phyloP scores from a whole-genome alignment of 1,140 invertebrate genomes.

The Melanaphis sacchari region DNA sequence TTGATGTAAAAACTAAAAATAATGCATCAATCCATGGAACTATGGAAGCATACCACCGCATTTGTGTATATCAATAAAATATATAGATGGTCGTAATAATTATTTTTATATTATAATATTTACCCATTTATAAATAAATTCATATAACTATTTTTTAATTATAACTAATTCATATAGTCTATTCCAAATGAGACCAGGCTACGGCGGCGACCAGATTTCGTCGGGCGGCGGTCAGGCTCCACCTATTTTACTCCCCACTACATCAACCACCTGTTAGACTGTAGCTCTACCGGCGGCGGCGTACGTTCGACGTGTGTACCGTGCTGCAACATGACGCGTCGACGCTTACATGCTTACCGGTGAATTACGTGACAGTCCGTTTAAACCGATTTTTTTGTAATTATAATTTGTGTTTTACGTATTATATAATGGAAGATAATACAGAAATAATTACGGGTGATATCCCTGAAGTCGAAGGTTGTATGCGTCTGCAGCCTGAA shows the following conservation, averaged over 20 bases:
- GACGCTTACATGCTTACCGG: not conserved
- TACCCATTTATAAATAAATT: too few species aligned
- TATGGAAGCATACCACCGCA: too few species aligned
- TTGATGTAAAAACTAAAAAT: too few species aligned
- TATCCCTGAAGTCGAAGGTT: not conserved
- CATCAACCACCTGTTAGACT: not conserved
- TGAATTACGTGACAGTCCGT: not conserved
- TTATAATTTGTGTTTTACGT: not conserved
- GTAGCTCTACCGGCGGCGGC: too few species aligned
- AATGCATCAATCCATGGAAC: too few species aligned
- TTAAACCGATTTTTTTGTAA: not conserved
- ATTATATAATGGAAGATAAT: slow-evolving; percentile 13
- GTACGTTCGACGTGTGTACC: too few species aligned
- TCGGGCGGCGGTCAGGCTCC: not conserved
- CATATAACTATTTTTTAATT: too few species aligned
- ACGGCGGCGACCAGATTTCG: not conserved
- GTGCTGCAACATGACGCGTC: too few species aligned
- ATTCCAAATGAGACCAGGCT: not conserved
- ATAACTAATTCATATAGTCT: too few species aligned
- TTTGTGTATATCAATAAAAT: too few species aligned
- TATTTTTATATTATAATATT: too few species aligned
- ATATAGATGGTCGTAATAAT: too few species aligned
- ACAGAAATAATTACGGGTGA: not conserved
- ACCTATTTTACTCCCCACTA: slow-evolving; percentile 16
- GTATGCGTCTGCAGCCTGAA: not conserved